Percentiles rank a stretch among this genome's conserved stretches.
phyloP scores from a whole-genome alignment of 2,113 vertebrate species.

The Channa argus region DNA sequence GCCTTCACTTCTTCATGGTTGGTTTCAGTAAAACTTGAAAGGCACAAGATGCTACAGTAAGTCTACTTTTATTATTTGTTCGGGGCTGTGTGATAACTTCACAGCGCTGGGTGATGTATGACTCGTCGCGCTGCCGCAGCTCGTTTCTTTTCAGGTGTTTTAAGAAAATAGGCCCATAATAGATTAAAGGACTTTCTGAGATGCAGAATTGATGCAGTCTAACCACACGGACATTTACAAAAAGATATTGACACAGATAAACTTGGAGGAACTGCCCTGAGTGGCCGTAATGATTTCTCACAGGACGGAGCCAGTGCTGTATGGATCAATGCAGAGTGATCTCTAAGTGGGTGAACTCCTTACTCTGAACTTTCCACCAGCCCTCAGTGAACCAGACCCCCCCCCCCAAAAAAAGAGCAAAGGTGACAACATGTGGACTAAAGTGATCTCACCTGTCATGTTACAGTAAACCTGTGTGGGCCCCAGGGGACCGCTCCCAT shows the following conservation, averaged over 20 bases:
- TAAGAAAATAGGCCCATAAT: not conserved
- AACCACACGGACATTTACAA: conserved; percentile 4
- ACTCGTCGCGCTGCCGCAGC: not conserved
- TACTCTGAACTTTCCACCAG: conserved; percentile 19
- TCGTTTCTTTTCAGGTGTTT: not conserved
- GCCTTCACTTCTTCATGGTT: not conserved
- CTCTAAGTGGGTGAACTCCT: conserved; percentile 50
- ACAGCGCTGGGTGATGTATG: not conserved
- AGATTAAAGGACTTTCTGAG: not conserved
- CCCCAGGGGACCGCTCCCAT: conserved; percentile 92
- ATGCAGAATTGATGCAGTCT: not conserved
- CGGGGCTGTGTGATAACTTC: not conserved
- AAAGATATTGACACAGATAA: conserved; percentile 4
- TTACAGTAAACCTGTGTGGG: conserved; percentile 93
- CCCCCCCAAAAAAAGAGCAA: conserved; percentile 21
- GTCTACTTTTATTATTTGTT: not conserved
- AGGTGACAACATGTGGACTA: conserved; percentile 44
- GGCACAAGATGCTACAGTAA: not conserved
- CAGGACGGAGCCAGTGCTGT: conserved; percentile 17
- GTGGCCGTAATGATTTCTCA: conserved; percentile 45
- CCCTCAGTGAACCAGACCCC: conserved; percentile 13
- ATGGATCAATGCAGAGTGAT: conserved; percentile 41
- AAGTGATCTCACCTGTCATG: conserved; percentile 89
- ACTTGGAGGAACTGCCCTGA: conserved; percentile 10
- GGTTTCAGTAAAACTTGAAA: not conserved